These are phyloP conservation scores for Phaenicophaeus curvirostris DNA, from an alignment of 2,797 vertebrate species.

Conservation along the genomic window DNA sequence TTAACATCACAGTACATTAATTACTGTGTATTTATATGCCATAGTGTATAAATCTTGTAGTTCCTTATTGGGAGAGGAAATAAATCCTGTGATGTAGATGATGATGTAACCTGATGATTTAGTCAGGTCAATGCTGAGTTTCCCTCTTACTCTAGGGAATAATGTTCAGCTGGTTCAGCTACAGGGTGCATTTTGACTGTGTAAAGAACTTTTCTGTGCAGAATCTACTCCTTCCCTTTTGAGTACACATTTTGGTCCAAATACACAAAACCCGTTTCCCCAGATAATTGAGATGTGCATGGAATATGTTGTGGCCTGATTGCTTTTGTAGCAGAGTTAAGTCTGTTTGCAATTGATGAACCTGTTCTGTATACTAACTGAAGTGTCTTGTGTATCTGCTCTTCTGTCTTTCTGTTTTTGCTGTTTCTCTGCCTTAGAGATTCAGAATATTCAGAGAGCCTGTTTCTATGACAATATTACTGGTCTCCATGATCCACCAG, in stretches of 20 bases:
- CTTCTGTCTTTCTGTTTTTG: conserved; percentile 79
- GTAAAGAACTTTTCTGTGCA: background rate
- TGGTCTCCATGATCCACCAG: conserved; percentile 94
- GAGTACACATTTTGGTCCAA: background rate
- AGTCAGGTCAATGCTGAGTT: background rate
- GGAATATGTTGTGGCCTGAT: conserved; percentile 48
- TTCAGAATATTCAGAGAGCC: conserved; percentile 97
- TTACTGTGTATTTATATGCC: background rate
- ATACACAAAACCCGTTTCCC: background rate
- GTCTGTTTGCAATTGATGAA: conserved; percentile 74
- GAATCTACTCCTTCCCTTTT: conserved; percentile 17
- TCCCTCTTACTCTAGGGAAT: background rate
- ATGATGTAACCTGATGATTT: background rate
- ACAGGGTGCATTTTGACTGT: background rate
- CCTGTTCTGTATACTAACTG: conserved; percentile 78
- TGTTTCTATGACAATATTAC: conserved; percentile 99
- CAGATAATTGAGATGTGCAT: conserved; percentile 52
- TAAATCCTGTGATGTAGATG: background rate
- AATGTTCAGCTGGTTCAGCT: background rate
- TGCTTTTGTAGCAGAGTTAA: conserved; percentile 61
- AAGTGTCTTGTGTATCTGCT: conserved; percentile 81
- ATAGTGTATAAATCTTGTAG: background rate
- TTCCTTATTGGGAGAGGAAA: background rate
- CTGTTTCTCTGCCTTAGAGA: conserved; percentile 89
- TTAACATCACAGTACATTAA: background rate